Evolutionary conservation across 2,888 invertebrate species (phyloP).

Genomic region (Diaperis boleti): DNA sequence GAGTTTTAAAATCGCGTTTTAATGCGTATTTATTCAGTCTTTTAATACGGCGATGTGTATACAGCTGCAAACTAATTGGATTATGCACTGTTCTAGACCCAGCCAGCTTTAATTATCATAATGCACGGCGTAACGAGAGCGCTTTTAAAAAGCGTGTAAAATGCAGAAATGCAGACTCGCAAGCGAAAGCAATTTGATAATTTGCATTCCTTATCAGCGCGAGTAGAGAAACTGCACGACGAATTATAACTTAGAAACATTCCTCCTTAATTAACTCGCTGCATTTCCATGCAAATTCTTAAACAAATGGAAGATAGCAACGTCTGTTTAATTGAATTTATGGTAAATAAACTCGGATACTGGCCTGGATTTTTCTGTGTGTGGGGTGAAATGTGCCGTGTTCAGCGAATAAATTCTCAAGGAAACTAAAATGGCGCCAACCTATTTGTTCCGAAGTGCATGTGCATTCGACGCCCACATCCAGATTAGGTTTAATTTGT

Average conservation of each 20-base stretch:
- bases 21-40: too few species aligned
- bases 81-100: too few species aligned
- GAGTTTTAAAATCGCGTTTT: too few species aligned
- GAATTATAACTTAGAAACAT: slow-evolving; percentile 41
- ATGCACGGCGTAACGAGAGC: slow-evolving; percentile 5
- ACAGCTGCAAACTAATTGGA: too few species aligned
- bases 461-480: slow-evolving; percentile 31
- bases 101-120: slow-evolving; percentile 17
- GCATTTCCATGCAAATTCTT: slow-evolving; percentile 41
- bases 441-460: slow-evolving; percentile 27
- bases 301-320: slow-evolving; percentile 32
- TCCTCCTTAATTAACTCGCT: slow-evolving; percentile 41
- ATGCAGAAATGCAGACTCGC: slow-evolving; percentile 23
- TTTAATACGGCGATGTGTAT: too few species aligned
- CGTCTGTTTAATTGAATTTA: slow-evolving; percentile 42
- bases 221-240: slow-evolving; percentile 12
- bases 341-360: slow-evolving; percentile 37
- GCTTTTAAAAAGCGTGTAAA: slow-evolving; percentile 12
- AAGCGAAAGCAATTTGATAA: slow-evolving; percentile 26
- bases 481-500: slow-evolving; percentile 33
- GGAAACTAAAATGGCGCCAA: slow-evolving; percentile 36
- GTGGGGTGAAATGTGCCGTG: slow-evolving; percentile 2
- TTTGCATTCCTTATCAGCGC: slow-evolving; percentile 37
- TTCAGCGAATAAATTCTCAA: not conserved
- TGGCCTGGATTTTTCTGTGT: slow-evolving; percentile 26